phyloP scores from a whole-genome alignment of 2,113 vertebrate genomes.

The Kryptolebias marmoratus region DNA sequence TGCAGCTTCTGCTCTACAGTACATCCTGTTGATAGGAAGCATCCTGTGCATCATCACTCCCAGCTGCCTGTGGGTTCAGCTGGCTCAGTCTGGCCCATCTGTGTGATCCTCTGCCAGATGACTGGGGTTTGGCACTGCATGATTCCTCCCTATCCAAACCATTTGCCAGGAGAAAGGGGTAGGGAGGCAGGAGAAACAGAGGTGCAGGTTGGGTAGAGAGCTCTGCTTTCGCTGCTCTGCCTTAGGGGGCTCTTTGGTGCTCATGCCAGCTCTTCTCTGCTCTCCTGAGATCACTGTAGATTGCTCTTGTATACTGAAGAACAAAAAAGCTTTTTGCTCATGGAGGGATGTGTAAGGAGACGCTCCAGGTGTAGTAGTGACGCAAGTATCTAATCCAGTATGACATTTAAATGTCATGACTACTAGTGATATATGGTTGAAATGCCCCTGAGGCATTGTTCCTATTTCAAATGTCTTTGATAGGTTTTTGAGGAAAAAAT shows the following conservation, averaged over 20 bases:
- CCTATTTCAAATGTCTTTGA: slow-evolving; percentile 43
- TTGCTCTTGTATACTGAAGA: slow-evolving; percentile 41
- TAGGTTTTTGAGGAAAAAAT: slow-evolving; percentile 46
- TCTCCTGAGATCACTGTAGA: slow-evolving; percentile 39
- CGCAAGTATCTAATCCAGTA: slow-evolving; percentile 61
- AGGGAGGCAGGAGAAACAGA: slow-evolving; percentile 52
- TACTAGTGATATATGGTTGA: slow-evolving; percentile 64
- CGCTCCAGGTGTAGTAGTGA: slow-evolving; percentile 66
- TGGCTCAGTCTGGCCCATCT: slow-evolving; percentile 79
- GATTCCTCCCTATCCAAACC: slow-evolving; percentile 69
- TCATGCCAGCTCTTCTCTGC: slow-evolving; percentile 12
- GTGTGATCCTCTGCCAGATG: slow-evolving; percentile 83
- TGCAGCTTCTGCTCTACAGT: slow-evolving; percentile 73
- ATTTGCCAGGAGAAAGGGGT: slow-evolving; percentile 69
- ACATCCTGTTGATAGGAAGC: slow-evolving; percentile 79
- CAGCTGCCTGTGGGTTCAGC: slow-evolving; percentile 80
- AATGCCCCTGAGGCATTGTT: slow-evolving; percentile 28
- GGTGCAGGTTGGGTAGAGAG: slow-evolving; percentile 51
- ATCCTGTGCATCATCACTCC: slow-evolving; percentile 77
- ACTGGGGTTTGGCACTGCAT: slow-evolving; percentile 71
- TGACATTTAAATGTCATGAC: slow-evolving; percentile 82
- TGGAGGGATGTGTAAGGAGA: slow-evolving; percentile 42
- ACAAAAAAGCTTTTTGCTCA: slow-evolving; percentile 31
- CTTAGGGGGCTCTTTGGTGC: slow-evolving; percentile 36
- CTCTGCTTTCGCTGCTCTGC: slow-evolving; percentile 52